A percentile compares a stretch with the other conserved stretches of the same genome.
These are phyloP conservation scores for Drosophila robusta DNA, from an alignment of 2,888 invertebrate genomes.

Conservation along the genomic window DNA sequence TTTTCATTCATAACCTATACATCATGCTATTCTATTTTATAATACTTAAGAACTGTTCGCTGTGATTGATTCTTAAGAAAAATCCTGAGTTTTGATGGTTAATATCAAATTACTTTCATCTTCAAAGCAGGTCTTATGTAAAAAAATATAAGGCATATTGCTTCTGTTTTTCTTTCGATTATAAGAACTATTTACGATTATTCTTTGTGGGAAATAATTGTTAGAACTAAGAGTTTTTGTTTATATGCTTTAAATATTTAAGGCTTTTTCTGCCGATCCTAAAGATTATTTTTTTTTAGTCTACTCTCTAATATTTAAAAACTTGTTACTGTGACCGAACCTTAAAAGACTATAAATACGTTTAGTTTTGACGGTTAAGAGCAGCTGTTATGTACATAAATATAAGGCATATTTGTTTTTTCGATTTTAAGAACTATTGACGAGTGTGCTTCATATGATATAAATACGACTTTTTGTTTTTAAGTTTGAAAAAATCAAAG, in stretches of 20 bases:
- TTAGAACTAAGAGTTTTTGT: too few species aligned
- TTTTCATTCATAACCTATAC: background rate
- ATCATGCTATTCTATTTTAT: too few species aligned
- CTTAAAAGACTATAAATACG: background rate
- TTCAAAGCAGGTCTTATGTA: background rate
- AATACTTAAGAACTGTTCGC: too few species aligned
- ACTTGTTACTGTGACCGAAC: background rate
- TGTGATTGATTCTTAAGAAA: too few species aligned
- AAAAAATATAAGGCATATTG: background rate
- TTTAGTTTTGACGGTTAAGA: background rate
- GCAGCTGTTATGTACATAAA: too few species aligned
- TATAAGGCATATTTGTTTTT: background rate
- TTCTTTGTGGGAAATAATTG: too few species aligned
- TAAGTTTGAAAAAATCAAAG: too few species aligned
- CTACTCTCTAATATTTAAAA: background rate
- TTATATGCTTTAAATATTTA: background rate
- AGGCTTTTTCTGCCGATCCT: background rate
- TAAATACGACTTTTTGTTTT: too few species aligned
- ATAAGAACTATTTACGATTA: too few species aligned
- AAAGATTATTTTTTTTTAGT: background rate
- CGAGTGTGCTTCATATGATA: background rate
- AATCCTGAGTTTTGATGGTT: background rate
- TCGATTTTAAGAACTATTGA: background rate
- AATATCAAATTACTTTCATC: background rate
- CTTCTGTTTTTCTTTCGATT: too few species aligned